Base-by-base conservation (phyloP, 2,888 invertebrate species). In the Seira sanloemensis region DNA sequence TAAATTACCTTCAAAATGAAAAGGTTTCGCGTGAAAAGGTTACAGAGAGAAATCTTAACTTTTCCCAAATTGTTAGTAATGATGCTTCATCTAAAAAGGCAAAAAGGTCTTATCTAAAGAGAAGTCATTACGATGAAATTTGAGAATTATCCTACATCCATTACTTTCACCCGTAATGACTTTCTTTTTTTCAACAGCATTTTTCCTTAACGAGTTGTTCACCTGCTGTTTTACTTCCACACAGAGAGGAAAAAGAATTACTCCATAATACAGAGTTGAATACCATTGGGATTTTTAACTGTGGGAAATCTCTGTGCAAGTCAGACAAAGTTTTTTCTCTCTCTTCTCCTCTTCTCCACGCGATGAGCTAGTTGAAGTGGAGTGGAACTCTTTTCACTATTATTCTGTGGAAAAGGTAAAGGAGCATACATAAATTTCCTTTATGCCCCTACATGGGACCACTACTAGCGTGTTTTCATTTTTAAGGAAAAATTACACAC, bases 291-390 rank as follows among this genome's bases (percentile, higher is more conserved):
- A 78, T 74, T 21, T 72, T 73, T 19, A 72, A 73, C 80, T 67
- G 80, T 80, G 80, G 80, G 68, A 80, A 80, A 80, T 80, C 80
- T 67, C 74, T 26, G 80, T 74, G 16, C 27, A 80, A 62, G 26
- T 72, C 65, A 71, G 24, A 78, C 58, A 78, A 78, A 78, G 62
- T 78, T 69, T 75, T n/a, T n/a, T n/a, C n/a, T n/a, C n/a, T n/a
- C n/a, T n/a, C n/a, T n/a, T n/a, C n/a, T n/a, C 9, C 9, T 26
- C 19, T n/a, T 71, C 37, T 18, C 19, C 46, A n/a, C 18, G 21
- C 66, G 19, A 73, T 1, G 16, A 67, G 67, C 65, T 76, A 76
- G 76, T 37, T 37, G 37, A 37, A 37, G 66, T 67, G 76, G 62
- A 76, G 76, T 67, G 66, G 66, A 67, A 76, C 76, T 23, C 37